Evolutionary conservation across 2,888 invertebrate genomes (phyloP), one percentile per base, ranked within the genome.

Genomic region (Harpalus rubripes): DNA sequence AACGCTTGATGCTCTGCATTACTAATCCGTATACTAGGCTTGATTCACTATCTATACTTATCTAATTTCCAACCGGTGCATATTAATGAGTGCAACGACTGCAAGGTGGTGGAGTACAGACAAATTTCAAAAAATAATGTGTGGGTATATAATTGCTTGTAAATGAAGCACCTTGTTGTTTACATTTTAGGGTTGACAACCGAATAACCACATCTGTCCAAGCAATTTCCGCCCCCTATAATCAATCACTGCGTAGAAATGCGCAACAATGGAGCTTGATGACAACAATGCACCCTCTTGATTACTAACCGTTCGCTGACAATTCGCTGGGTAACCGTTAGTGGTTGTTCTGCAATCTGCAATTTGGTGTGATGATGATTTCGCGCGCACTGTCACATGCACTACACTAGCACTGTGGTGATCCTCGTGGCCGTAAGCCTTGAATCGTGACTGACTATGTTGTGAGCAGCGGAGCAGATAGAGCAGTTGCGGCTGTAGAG

Each of bases 241-340:
- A 63, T 63, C 15, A 63, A 63, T 68, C 68, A 68, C 12, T 22
- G 7, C 22, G 22, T 5, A 32, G 22, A 63, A 63, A 63, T 63
- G 63, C 63, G 63, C 63, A 63, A 63, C 63, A 63, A 63, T 12
- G 39, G 26, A 32, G 15, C 0, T 39, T 68, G 39, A 32, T 68
- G 39, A 68, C 68, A 68, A 32, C 68, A 68, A n/a, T 32, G 32
- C 68, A 39, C 63, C 63, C 63, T 63, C 63, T 68, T 68, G 68
- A 68, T 8, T 68, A 68, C 68, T 68, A 68, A 68, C 68, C 68
- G 68, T 68, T 68, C 4, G n/a, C 12, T 68, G 68, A 26, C 8
- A 39, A 39, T n/a, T 7, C 26, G 7, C 39, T 68, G 18, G 26
- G 63, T 22, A 18, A 22, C 63, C 63, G 26, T 26, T 63, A 41